Conservation (phyloP, 2,888 invertebrate genomes). For the Julus scandinavius region DNA sequence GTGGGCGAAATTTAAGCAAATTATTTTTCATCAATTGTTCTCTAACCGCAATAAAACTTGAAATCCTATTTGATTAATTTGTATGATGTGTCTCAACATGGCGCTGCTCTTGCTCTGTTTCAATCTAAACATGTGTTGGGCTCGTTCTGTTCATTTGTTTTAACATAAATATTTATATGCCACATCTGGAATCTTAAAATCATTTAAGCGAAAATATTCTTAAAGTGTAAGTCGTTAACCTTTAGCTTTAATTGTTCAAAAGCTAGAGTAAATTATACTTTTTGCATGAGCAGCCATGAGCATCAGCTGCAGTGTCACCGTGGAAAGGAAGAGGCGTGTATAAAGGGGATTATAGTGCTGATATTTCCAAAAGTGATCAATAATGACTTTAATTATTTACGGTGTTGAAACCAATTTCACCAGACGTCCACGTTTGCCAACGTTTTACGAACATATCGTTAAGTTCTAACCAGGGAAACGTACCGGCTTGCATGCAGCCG, state of each 20-base stretch:
- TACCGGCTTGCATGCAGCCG: not conserved
- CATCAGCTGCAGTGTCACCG: not conserved
- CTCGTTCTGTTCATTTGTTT: not conserved
- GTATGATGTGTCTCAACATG: not conserved
- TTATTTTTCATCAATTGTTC: not conserved
- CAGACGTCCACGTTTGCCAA: not conserved
- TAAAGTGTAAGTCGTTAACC: not conserved
- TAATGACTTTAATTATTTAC: not conserved
- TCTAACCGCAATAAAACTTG: not conserved
- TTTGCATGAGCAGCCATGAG: not conserved
- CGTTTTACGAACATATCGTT: not conserved
- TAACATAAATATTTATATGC: not conserved
- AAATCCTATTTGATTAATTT: not conserved
- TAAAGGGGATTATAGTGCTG: not conserved
- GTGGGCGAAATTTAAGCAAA: not conserved
- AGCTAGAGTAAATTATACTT: not conserved
- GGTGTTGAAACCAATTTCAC: not conserved
- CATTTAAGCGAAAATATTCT: not conserved
- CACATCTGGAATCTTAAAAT: not conserved
- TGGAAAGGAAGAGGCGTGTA: not conserved
- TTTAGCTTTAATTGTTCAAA: not conserved
- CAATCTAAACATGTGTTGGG: not conserved
- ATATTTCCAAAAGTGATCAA: conserved; percentile 2
- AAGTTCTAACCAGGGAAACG: not conserved
- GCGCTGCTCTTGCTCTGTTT: not conserved